phyloP scores from a whole-genome alignment of 1,140 invertebrate species.

The Dendroctonus valens region DNA sequence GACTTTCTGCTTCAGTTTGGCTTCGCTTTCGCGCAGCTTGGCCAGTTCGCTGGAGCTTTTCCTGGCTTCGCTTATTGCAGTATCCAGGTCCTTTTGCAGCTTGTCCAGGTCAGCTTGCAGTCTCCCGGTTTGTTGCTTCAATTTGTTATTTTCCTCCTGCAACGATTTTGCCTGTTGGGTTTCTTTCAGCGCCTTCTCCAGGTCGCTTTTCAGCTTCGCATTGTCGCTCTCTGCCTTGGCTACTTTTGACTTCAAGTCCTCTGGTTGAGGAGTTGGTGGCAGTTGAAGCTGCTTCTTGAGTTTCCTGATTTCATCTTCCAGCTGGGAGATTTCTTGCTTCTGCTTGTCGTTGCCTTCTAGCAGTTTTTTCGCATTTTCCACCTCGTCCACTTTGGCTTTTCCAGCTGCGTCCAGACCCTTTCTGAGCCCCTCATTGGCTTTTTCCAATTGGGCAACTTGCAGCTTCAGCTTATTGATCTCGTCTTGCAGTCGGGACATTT shows the following conservation, averaged over 20 bases:
- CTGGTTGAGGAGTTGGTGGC: neutral
- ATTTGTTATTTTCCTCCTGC: conserved; percentile 17
- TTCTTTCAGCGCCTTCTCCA: conserved; percentile 25
- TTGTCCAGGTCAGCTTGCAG: conserved; percentile 19
- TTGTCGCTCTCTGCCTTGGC: conserved; percentile 23
- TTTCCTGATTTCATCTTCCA: conserved; percentile 29
- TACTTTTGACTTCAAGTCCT: conserved; percentile 13
- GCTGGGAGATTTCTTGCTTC: conserved; percentile 25
- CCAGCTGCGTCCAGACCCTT: conserved; percentile 24
- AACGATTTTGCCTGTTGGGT: neutral
- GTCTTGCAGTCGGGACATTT: conserved; percentile 18
- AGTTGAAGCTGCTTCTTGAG: conserved; percentile 28
- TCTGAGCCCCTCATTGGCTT: conserved; percentile 19
- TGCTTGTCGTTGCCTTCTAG: conserved; percentile 23
- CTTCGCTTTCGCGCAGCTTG: conserved; percentile 21
- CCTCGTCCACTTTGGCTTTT: conserved; percentile 16
- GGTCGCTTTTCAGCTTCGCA: conserved; percentile 31
- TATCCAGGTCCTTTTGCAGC: conserved; percentile 17
- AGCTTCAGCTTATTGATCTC: conserved; percentile 31
- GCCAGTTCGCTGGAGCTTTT: conserved; percentile 1
- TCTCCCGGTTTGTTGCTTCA: conserved; percentile 14
- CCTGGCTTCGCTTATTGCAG: conserved; percentile 5
- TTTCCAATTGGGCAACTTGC: conserved; percentile 24
- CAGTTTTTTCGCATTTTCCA: conserved; percentile 14
- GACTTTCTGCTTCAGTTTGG: conserved; percentile 30